These are phyloP conservation scores for Sisor rabdophorus DNA, from an alignment of 2,113 vertebrate genomes.

Conservation along the genomic window DNA sequence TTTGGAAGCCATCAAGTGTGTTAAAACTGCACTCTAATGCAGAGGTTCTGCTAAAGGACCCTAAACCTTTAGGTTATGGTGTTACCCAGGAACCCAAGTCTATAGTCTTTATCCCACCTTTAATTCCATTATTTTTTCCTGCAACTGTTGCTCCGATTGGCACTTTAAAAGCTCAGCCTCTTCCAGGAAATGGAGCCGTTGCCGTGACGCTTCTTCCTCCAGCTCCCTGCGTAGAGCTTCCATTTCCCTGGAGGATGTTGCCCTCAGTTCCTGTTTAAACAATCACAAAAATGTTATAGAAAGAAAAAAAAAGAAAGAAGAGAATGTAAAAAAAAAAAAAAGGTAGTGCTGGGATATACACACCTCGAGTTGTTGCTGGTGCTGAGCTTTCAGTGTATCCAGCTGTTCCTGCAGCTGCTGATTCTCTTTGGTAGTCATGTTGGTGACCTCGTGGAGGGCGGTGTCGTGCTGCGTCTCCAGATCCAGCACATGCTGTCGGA, in stretches of 20 bases:
- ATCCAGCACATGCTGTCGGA: conserved; percentile 68
- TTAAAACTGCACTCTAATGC: too few species aligned
- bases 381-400: conserved; percentile 59
- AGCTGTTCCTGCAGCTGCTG: conserved; percentile 59
- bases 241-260: conserved; percentile 64
- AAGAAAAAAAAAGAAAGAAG: neutral
- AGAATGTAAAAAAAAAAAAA: too few species aligned
- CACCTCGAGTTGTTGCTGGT: conserved; percentile 75
- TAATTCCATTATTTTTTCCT: conserved; percentile 69
- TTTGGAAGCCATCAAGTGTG: too few species aligned
- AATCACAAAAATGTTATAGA: neutral
- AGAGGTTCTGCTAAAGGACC: too few species aligned
- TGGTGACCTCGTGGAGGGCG: conserved; percentile 68
- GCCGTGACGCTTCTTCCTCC: conserved; percentile 65
- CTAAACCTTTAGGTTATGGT: too few species aligned
- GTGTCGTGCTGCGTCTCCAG: conserved; percentile 71
- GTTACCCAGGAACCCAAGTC: too few species aligned
- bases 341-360: neutral
- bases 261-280: conserved; percentile 61
- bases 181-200: conserved; percentile 72
- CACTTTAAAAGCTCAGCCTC: conserved; percentile 77
- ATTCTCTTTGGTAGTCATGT: conserved; percentile 60
- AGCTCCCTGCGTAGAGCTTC: conserved; percentile 65
- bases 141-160: conserved; percentile 71
- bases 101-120: conserved; percentile 64